phyloP scores from a whole-genome alignment of 2,888 invertebrate species.

The Limnephilus marmoratus region DNA sequence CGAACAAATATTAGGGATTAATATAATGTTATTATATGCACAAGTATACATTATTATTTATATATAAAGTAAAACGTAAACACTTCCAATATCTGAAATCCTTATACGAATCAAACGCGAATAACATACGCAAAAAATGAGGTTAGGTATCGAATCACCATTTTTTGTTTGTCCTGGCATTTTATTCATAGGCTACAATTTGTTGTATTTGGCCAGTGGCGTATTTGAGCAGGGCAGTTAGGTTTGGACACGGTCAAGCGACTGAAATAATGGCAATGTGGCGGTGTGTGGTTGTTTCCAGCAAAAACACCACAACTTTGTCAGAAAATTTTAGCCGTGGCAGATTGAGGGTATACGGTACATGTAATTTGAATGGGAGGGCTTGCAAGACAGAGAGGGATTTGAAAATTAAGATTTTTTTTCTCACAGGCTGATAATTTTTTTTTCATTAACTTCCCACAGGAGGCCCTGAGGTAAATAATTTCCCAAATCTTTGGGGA shows the following conservation, averaged over 20 bases:
- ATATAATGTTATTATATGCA: no score
- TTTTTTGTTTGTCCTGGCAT: not conserved
- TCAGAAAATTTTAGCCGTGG: conserved; percentile 32
- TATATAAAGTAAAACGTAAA: no score
- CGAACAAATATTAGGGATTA: no score
- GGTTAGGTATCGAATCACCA: not conserved
- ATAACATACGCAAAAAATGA: not conserved
- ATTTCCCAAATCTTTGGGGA: no score
- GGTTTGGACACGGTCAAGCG: conserved; percentile 20
- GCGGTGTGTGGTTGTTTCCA: conserved; percentile 28
- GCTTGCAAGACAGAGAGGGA: not conserved
- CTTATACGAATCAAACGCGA: not conserved
- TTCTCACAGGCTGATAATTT: no score
- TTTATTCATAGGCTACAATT: not conserved
- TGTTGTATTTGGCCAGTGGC: conserved; percentile 7
- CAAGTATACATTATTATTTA: no score
- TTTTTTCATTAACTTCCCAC: no score
- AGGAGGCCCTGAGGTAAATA: no score
- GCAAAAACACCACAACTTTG: conserved; percentile 48
- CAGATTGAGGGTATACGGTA: not conserved
- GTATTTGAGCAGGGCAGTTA: conserved; percentile 3
- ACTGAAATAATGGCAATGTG: conserved; percentile 31
- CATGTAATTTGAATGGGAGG: not conserved
- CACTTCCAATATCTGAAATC: no score
- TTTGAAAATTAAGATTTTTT: not conserved